A percentile compares a stretch with the other conserved stretches of the same genome.
Evolutionary conservation across 2,113 vertebrate genomes (phyloP).

Genomic region (Catagonus wagneri): DNA sequence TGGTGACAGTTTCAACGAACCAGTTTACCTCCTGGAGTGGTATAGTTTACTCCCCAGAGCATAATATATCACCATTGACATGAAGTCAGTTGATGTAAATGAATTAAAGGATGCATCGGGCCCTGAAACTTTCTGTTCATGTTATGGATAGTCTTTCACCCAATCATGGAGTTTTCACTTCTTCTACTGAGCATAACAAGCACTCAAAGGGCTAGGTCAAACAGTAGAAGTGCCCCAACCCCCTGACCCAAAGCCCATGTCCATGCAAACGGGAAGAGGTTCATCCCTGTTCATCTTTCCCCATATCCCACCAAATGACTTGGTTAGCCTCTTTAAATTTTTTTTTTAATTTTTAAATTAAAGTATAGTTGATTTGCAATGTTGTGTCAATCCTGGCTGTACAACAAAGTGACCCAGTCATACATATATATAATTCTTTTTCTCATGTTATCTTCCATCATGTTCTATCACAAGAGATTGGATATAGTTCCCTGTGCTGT

Average conservation of each 20-base stretch:
- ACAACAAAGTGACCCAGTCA: too few species aligned
- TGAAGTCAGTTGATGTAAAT: slow-evolving; percentile 93
- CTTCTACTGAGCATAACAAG: slow-evolving; percentile 92
- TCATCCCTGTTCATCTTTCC: neutral
- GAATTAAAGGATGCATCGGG: neutral
- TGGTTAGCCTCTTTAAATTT: neutral
- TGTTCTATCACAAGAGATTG: too few species aligned
- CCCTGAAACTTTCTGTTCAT: neutral
- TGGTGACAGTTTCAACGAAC: slow-evolving; percentile 91
- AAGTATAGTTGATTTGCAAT: too few species aligned
- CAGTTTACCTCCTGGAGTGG: slow-evolving; percentile 88
- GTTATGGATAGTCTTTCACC: neutral
- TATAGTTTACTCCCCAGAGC: slow-evolving; percentile 87
- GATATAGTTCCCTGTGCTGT: too few species aligned
- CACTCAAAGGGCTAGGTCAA: slow-evolving; percentile 85
- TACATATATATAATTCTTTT: too few species aligned
- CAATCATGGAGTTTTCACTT: slow-evolving; percentile 86
- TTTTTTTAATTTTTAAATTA: too few species aligned
- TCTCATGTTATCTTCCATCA: too few species aligned
- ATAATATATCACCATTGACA: slow-evolving; percentile 93
- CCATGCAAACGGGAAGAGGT: slow-evolving; percentile 66
- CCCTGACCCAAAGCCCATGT: slow-evolving; percentile 89
- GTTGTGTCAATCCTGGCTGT: too few species aligned
- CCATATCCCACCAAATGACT: neutral
- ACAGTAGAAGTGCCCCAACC: slow-evolving; percentile 74